These are phyloP conservation scores for Pteromalus puparum DNA, from an alignment of 1,140 invertebrate species.

Conservation along the genomic window DNA sequence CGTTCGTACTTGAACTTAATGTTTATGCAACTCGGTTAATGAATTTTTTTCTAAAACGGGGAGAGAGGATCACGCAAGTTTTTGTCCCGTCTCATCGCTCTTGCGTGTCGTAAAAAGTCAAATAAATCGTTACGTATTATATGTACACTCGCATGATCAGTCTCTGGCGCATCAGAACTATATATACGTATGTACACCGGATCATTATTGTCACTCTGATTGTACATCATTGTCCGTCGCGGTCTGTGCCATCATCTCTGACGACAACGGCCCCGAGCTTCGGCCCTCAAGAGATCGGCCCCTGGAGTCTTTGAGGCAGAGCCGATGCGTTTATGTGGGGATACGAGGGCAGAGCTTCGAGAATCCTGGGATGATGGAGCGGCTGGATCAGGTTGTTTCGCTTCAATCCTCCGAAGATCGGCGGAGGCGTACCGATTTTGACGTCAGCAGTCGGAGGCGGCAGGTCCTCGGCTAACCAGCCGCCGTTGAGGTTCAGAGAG, in stretches of 20 bases:
- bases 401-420: constrained; percentile 44
- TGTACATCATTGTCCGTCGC: not conserved
- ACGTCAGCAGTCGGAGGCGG: not conserved
- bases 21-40: no score
- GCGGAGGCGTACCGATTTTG: not conserved
- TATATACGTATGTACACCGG: not conserved
- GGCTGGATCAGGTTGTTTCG: not conserved
- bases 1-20: no score
- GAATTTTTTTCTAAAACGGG: no score
- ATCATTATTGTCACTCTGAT: constrained; percentile 16
- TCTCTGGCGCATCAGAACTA: no score
- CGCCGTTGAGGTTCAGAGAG: constrained; percentile 11
- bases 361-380: constrained; percentile 60
- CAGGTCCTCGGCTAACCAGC: constrained; percentile 8
- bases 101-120: no score
- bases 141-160: no score
- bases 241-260: no score
- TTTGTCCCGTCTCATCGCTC: no score
- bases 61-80: no score
- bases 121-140: no score
- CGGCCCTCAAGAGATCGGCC: constrained; percentile 24
- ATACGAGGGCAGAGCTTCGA: constrained; percentile 69
- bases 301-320: constrained; percentile 15
- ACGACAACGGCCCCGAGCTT: constrained; percentile 12
- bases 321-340: constrained; percentile 38